Base-by-base conservation (phyloP, 2,113 vertebrate genomes). In the Hassar affinis region DNA sequence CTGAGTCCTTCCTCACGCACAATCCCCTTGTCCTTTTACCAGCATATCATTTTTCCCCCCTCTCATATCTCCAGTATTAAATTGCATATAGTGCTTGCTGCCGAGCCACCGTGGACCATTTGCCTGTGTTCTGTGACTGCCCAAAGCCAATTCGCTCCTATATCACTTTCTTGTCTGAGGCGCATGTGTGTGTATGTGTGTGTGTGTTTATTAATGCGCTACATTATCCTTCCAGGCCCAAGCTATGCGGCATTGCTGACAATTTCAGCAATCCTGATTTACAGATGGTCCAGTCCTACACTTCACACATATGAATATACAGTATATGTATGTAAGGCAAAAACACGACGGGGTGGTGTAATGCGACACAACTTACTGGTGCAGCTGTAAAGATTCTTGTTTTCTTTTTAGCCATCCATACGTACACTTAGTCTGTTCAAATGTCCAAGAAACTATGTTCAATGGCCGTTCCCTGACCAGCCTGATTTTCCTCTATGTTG, bases 81-180 rank as follows among this genome's bases (percentile, higher is more conserved):
- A 79, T 76, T 71, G 64, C 83, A 72, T 69, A 72, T 51, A 59
- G 35, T 35, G 76, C 64, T 79, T 79, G 61, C 42, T n/a, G 20
- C 64, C 17, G 9, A 17, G 45, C 47, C 38, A 12, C 18, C 17
- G 64, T 49, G 49, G 25, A 78, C 78, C 82, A 66, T 66, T 69
- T 78, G 38, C 75, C 14, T 33, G 38, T 25, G 27, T 30, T 59
- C 38, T 27, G 42, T 38, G 38, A 12, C n/a, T 59, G 80, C 80
- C 68, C 52, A 47, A 75, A 82, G 38, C 78, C 47, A 80, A 57
- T 77, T 84, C 52, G 6, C 22, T 66, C 64, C 64, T 27, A 27
- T 59, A 79, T 79, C 64, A 61, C 42, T 81, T 64, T 74, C 57
- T 85, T 80, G 62, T 81, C 77, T 42, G 38, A 3, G 38, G 38